Base-by-base conservation (phyloP, 2,113 vertebrate genomes). In the Larimichthys polyactis region DNA sequence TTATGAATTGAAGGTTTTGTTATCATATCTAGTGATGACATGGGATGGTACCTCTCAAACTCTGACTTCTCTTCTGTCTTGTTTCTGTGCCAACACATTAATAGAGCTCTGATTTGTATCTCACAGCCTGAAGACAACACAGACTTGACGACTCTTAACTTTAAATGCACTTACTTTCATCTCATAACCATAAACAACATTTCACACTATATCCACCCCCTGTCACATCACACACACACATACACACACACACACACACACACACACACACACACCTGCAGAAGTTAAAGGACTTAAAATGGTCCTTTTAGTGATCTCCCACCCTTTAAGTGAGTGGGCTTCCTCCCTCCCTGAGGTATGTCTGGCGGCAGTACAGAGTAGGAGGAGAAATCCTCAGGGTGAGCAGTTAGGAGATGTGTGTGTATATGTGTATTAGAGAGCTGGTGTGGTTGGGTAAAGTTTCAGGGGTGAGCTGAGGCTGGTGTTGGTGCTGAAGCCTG, bases 341-440 rank as follows among this genome's bases (percentile, higher is more conserved):
- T 54, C 60, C 67, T 78, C 36, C 27, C 7, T 65, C 78, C 73
- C 78, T 75, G 73, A 83, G 79, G 80, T 76, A 14, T 80, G 54
- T 60, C 81, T 71, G 72, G 62, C 16, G 57, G 88, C 87, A 32
- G 29, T 57, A 57, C 54, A 29, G 81, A 85, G 85, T 78, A 52
- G 86, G 71, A 67, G 78, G 70, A 87, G 20, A 49, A 79, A 81
- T 83, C 78, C 70, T 75, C 11, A 2, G 73, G 77, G 75, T 84
- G 82, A 79, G 69, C 24, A 69, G 78, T 60, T 11, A 24, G n/a
- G 36, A 32, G 36, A 10, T 15, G 65, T 73, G 17, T 65, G 59
- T 54, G 77, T 63, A 40, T 16, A 49, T 69, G 27, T 75, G 46
- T 64, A 70, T 49, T 15, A 15, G 65, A 52, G 46, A 17, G 1